Evolutionary conservation across 2,113 vertebrate species (phyloP), one percentile per base, ranked within the genome.

Genomic region (Galbula dea): DNA sequence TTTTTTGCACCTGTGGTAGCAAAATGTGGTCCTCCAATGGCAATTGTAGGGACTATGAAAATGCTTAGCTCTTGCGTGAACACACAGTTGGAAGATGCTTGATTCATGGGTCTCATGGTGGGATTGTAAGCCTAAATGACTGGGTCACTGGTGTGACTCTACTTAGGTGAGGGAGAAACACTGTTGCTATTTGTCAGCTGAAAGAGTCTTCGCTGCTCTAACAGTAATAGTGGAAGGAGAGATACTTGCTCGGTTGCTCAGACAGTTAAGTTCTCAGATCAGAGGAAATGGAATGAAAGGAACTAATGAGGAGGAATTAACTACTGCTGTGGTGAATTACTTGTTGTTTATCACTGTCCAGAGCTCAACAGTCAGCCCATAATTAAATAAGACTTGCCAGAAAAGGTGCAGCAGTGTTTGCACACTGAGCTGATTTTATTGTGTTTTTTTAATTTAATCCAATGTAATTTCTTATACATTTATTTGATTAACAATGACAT

Each of bases 1-100:
- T 27, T 88, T 71, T 75, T 76, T 32, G 18, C 41, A 49, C 16
- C 41, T 39, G 57, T 34, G 6, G 2, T n/a, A 54, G 41, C 27
- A 69, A 77, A 77, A 83, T 27, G 2, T 37, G 34, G 8, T 46
- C 32, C 10, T 43, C 23, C 71, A 36, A 4, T 18, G 24, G 16
- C 36, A 24, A 1, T 36, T 0, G 0, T 10, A 26, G 32, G 49
- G 8, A 29, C 36, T 55, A 19, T 15, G 54, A 39, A 54, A 3
- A 2, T 1, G 3, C 21, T 39, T 18, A 46, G 46, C 0, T 32
- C 24, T 45, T 83, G 24, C 36, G 41, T n/a, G 65, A 22, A 7
- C 7, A 3, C 5, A 16, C 27, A 49, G 8, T 12, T 19, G 55
- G 55, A 77, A 68, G 46, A 4, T 36, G 22, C 17, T 69, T 41